Evolutionary conservation across 2,888 invertebrate species (phyloP).

Genomic region (Ochropacha duplaris): DNA sequence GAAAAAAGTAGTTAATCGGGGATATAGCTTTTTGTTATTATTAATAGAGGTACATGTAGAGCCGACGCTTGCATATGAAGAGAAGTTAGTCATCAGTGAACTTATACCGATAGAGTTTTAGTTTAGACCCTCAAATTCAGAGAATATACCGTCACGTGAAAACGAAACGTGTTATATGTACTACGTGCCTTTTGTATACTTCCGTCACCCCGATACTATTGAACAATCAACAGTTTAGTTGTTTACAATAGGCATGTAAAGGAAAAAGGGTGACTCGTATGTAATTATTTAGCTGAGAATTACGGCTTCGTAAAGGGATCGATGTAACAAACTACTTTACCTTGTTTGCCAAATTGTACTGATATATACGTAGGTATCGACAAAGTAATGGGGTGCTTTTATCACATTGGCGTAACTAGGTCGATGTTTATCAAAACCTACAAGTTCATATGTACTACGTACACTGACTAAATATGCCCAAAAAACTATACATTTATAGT

Average conservation of each 20-base stretch:
- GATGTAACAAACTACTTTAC: neutral
- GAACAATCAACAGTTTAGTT: constrained; percentile 58
- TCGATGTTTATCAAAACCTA: neutral
- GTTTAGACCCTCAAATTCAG: constrained; percentile 32
- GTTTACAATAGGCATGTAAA: constrained; percentile 47
- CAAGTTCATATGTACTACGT: neutral
- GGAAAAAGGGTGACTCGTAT: constrained; percentile 43
- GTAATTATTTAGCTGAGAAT: constrained; percentile 24
- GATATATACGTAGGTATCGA: neutral
- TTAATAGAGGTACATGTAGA: neutral
- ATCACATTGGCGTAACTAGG: constrained; percentile 2
- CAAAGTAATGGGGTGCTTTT: neutral
- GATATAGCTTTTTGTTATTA: neutral
- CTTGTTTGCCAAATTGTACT: neutral
- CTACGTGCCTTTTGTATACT: constrained; percentile 73
- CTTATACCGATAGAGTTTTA: constrained; percentile 11
- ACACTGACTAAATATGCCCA: neutral
- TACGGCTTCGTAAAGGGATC: constrained; percentile 22
- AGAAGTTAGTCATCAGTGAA: neutral
- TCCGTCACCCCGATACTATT: constrained; percentile 60
- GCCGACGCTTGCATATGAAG: neutral
- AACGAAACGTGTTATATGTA: constrained; percentile 52
- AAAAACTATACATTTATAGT: neutral
- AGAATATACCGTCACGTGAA: constrained; percentile 65
- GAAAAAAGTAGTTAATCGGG: neutral